Base-by-base conservation (phyloP, 2,888 invertebrate genomes). In the Zaprionus obscuricornis region DNA sequence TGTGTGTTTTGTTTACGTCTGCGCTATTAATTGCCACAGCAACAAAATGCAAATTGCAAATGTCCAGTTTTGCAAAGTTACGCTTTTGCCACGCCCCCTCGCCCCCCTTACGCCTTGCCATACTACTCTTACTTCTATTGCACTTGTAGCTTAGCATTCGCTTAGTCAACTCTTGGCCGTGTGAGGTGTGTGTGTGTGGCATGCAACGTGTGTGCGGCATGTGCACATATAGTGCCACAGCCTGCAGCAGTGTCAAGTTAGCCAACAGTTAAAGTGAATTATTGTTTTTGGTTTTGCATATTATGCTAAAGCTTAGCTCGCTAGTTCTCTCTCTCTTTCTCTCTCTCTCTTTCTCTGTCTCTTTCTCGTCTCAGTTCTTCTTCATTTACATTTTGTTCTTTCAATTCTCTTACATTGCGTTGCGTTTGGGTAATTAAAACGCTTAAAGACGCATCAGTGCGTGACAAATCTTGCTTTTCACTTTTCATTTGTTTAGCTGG, bases 391-490 rank as follows among this genome's bases (percentile, higher is more conserved):
- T n/a, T 39, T n/a, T 20, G 6, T 11, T 3, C 22, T 5, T 31
- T 18, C 11, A 47, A 40, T 39, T 36, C 50, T 46, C 54, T 39
- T 43, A 1, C 3, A 50, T 57, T 74, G 69, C 77, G 74, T 76
- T 86, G 71, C 72, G 77, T n/a, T n/a, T 77, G 84, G 87, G 87
- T 87, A 86, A 86, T 86, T 86, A 85, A 85, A 86, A 85, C 74
- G 84, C 82, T 87, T 84, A 77, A 73, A 85, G 84, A 78, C 86
- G 86, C 86, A 87, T 84, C 87, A 84, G 87, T 76, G 87, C 86
- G 85, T 86, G 75, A 84, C 87, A 87, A 86, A 86, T 86, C 87
- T 84, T 76, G 76, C 84, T 87, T 86, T 86, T 87, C 83, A 87
- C 87, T 87, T 87, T 87, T 81, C 81, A 77, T 71, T 83, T 67